Evolutionary conservation across 2,888 invertebrate genomes (phyloP), one percentile per base, ranked within the genome.

Genomic region (Andricus curvator): DNA sequence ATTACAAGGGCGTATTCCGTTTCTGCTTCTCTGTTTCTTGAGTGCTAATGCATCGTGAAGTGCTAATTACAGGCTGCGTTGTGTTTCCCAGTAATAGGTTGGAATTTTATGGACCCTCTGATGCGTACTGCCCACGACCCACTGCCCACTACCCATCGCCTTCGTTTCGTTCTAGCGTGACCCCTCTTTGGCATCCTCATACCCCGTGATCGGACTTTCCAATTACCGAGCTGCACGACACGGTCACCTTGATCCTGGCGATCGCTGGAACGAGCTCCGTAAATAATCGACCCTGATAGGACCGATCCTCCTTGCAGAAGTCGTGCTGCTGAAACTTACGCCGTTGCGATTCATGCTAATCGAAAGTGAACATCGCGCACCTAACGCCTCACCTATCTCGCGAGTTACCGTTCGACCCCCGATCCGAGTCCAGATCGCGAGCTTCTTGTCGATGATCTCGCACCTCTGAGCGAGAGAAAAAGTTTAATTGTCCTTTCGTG

Each of bases 11-110:
- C 88, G 89, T 89, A 87, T 86, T 88, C 83, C 80, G 62, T 68
- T 80, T 77, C 78, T 82, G 65, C 84, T 81, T 81, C 83, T 80
- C 81, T 81, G 60, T 68, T 82, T 80, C 81, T 82, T 82, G 84
- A 86, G 88, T 84, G 86, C 89, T 90, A 91, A 91, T 91, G 90
- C 89, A 92, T 90, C 91, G 89, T 89, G 89, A 91, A 91, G 90
- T 91, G 91, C 90, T 91, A 92, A 92, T 92, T 91, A 90, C 90
- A 89, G 87, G 80, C 87, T 87, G 86, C 87, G 85, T 86, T 86
- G 84, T 85, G 86, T 89, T 89, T 88, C 88, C 88, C 85, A 81
- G 89, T 88, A 90, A 89, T 88, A 88, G 88, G 85, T 80, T 80
- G 84, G 84, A 89, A 90, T 90, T 91, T 91, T 90, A 91, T 88